Evolutionary conservation across 2,113 vertebrate species (phyloP).

Genomic region (Nesogale talazaci): DNA sequence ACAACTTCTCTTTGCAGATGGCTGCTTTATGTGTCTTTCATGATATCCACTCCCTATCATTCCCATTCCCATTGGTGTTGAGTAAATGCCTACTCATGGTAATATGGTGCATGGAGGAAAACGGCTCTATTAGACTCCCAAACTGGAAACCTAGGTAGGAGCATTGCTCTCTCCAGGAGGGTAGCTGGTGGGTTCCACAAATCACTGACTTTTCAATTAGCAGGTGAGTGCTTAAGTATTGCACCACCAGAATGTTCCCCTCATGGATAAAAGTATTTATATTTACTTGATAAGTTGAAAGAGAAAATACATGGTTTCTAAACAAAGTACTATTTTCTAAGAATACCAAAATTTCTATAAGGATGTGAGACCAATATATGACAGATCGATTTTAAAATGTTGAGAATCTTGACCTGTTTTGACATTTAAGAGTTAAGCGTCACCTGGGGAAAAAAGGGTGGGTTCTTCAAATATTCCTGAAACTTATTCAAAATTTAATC

Average conservation of each 20-base stretch:
- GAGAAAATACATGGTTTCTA: background rate
- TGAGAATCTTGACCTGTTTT: background rate
- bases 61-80: background rate
- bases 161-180: background rate
- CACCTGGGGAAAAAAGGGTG: slow-evolving; percentile 67
- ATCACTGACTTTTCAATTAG: background rate
- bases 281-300: background rate
- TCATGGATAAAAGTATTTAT: background rate
- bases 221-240: background rate
- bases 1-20: too few species aligned
- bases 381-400: background rate
- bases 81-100: background rate
- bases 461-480: slow-evolving; percentile 60
- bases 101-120: background rate
- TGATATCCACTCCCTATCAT: background rate
- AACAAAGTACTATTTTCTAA: background rate
- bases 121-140: background rate
- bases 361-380: background rate
- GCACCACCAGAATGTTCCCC: background rate
- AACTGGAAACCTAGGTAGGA: background rate
- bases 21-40: too few species aligned
- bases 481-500: slow-evolving; percentile 76
- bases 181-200: background rate
- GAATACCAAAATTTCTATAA: background rate
- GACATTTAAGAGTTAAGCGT: background rate